Percentiles rank a stretch among this genome's conserved stretches.
phyloP scores from a whole-genome alignment of 2,888 invertebrate genomes.

The Plebejus melissa region DNA sequence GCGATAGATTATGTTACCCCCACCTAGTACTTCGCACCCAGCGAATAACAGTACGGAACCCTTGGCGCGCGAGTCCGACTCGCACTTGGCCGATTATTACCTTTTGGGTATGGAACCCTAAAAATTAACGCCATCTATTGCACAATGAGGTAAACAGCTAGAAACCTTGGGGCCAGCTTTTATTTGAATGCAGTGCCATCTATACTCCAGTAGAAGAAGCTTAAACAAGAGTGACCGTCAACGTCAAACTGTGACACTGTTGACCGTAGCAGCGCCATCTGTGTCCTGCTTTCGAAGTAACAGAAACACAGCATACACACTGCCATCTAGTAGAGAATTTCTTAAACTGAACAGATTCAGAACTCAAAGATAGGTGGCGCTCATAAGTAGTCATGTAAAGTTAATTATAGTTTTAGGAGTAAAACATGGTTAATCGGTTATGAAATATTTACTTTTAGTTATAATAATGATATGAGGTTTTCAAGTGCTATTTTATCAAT shows the following conservation, averaged over 20 bases:
- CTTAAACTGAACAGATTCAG: not conserved
- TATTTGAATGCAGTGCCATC: not conserved
- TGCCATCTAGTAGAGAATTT: not conserved
- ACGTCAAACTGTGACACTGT: no score
- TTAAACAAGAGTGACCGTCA: not conserved
- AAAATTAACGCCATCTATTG: not conserved
- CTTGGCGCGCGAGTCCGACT: no score
- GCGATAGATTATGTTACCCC: no score
- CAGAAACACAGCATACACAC: not conserved
- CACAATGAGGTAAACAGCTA: not conserved
- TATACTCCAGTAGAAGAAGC: not conserved
- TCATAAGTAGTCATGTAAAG: not conserved
- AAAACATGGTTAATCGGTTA: not conserved
- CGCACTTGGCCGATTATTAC: no score
- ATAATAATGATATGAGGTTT: not conserved
- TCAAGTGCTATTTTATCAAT: not conserved
- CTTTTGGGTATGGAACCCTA: no score
- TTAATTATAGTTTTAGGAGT: not conserved
- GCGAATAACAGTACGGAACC: no score
- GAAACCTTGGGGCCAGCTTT: not conserved
- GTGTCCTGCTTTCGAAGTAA: not conserved
- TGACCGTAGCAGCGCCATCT: not conserved
- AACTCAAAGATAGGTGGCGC: not conserved
- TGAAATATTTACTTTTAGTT: not conserved
- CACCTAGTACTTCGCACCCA: no score